phyloP scores from a whole-genome alignment of 23 tunicate species.

The Ciona savignyi region DNA sequence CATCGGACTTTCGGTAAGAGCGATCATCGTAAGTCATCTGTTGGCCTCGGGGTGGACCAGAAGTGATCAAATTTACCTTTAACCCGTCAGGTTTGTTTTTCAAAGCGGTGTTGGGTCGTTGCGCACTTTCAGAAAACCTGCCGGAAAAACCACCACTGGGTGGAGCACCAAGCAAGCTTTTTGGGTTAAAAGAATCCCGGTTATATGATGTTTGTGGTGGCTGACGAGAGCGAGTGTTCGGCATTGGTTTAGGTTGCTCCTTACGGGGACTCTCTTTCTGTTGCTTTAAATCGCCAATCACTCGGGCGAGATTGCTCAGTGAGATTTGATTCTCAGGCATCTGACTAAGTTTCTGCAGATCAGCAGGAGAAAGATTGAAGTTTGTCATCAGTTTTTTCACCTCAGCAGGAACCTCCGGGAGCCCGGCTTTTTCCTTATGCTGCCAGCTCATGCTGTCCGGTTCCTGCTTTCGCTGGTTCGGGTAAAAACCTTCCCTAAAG shows the following conservation, averaged over 20 bases:
- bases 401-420: constrained; percentile 4
- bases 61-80: background rate
- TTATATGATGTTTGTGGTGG: background rate
- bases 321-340: constrained; percentile 47
- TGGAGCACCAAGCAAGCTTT: background rate
- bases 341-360: constrained; percentile 50
- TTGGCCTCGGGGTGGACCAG: background rate
- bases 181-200: background rate
- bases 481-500: background rate
- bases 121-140: background rate
- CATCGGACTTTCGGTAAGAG: background rate
- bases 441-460: no score
- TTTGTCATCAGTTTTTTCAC: constrained; percentile 38
- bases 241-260: background rate
- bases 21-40: background rate
- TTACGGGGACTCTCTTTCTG: background rate
- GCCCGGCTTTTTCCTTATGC: no score
- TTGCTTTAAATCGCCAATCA: constrained; percentile 23
- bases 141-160: background rate
- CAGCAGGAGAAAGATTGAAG: constrained; percentile 53
- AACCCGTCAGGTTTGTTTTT: background rate
- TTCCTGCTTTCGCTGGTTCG: background rate
- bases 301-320: constrained; percentile 34
- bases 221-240: background rate
- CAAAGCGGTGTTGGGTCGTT: background rate